phyloP scores from a whole-genome alignment of 2,113 vertebrate genomes.

The Chaetodon auriga region DNA sequence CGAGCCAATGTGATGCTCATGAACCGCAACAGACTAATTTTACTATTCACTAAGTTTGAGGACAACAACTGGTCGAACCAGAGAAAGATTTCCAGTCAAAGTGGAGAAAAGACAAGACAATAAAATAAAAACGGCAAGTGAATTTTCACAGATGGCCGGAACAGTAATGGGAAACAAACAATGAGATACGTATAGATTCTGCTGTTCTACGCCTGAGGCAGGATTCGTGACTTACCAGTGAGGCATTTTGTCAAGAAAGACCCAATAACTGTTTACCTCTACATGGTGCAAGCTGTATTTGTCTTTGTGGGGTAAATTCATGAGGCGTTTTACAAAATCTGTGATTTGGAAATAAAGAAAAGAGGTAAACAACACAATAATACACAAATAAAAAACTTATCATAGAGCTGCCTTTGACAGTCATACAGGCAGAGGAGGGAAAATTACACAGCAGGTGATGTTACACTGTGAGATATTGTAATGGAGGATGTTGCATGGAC shows the following conservation, averaged over 20 bases:
- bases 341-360: background rate
- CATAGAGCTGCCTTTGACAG: background rate
- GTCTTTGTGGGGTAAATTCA: background rate
- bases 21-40: slow-evolving; percentile 15
- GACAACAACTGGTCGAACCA: background rate
- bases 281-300: too few species aligned
- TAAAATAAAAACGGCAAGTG: background rate
- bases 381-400: too few species aligned
- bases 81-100: slow-evolving; percentile 17
- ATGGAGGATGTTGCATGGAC: background rate
- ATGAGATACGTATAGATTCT: background rate
- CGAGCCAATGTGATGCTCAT: slow-evolving; percentile 34
- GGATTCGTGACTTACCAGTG: background rate
- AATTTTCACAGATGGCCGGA: slow-evolving; percentile 2
- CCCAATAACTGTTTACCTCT: background rate
- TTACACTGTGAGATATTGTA: background rate
- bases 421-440: background rate
- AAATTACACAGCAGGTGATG: background rate
- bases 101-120: slow-evolving; percentile 3
- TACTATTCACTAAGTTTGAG: slow-evolving; percentile 19
- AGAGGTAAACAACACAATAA: too few species aligned
- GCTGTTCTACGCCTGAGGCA: background rate
- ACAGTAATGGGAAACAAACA: slow-evolving; percentile 17
- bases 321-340: background rate
- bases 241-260: background rate